phyloP scores from a whole-genome alignment of 2,888 invertebrate species.

The Lacanobia oleracea region DNA sequence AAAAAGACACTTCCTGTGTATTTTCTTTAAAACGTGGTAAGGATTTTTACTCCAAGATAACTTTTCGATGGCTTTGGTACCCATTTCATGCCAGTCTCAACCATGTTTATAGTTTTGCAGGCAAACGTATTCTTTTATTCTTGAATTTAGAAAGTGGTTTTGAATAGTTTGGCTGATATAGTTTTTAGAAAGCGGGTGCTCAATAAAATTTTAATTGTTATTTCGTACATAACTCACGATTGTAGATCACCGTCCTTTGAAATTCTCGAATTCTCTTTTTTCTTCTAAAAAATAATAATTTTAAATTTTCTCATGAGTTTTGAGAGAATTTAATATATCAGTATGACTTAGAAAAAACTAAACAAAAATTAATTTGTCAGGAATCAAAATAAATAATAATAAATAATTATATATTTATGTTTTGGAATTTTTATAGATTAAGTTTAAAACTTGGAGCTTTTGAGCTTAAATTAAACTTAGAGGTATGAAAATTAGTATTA shows the following conservation, averaged over 20 bases:
- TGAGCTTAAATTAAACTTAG: not conserved
- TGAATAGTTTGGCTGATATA: not conserved
- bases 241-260: not conserved
- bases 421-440: no score
- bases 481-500: not conserved
- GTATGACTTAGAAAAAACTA: no score
- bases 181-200: not conserved
- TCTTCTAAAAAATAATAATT: no score
- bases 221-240: not conserved
- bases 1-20: not conserved
- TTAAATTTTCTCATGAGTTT: not conserved
- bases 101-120: not conserved
- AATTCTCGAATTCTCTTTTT: no score
- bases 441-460: slow-evolving; percentile 3
- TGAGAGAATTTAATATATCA: no score
- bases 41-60: not conserved
- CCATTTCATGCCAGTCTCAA: not conserved
- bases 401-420: no score
- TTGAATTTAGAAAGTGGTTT: not conserved
- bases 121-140: not conserved
- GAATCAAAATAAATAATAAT: no score
- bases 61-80: not conserved
- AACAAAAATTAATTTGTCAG: no score
- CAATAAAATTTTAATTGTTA: not conserved
- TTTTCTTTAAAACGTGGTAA: not conserved